Percentiles rank a stretch among this genome's conserved stretches.
These are phyloP conservation scores for Cyanoderma ruficeps DNA, from an alignment of 2,113 vertebrate genomes.

Conservation along the genomic window DNA sequence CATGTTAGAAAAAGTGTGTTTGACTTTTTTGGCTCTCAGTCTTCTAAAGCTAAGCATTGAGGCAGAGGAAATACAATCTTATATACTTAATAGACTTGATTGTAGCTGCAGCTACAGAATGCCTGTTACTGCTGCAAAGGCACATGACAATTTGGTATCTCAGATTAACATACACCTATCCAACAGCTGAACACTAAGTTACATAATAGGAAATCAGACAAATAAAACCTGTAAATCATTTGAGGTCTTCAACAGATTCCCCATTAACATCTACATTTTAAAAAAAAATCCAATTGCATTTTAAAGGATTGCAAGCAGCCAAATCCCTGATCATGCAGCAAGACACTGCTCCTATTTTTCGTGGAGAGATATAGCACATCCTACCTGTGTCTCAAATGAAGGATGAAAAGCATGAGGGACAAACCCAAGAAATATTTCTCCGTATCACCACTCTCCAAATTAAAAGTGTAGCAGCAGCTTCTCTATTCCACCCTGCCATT, in stretches of 20 bases:
- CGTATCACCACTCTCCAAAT: neutral
- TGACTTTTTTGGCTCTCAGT: neutral
- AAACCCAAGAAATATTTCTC: neutral
- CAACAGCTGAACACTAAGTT: neutral
- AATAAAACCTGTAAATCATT: neutral
- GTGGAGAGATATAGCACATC: neutral
- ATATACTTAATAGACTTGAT: neutral
- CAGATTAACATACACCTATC: neutral
- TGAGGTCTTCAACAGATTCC: neutral
- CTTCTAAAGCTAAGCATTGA: neutral
- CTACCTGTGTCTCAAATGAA: neutral
- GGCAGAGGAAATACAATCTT: neutral
- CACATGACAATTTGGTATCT: neutral
- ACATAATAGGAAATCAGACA: neutral
- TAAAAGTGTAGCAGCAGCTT: neutral
- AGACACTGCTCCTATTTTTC: neutral
- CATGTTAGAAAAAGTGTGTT: neutral
- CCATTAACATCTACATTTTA: neutral
- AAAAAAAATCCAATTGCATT: neutral
- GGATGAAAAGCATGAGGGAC: neutral
- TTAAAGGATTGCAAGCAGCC: neutral
- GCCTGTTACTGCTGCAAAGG: neutral
- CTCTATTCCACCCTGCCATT: neutral
- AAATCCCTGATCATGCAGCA: neutral
- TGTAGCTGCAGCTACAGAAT: neutral